Evolutionary conservation across 1,140 invertebrate genomes (phyloP).

Genomic region (Drosophila orena): DNA sequence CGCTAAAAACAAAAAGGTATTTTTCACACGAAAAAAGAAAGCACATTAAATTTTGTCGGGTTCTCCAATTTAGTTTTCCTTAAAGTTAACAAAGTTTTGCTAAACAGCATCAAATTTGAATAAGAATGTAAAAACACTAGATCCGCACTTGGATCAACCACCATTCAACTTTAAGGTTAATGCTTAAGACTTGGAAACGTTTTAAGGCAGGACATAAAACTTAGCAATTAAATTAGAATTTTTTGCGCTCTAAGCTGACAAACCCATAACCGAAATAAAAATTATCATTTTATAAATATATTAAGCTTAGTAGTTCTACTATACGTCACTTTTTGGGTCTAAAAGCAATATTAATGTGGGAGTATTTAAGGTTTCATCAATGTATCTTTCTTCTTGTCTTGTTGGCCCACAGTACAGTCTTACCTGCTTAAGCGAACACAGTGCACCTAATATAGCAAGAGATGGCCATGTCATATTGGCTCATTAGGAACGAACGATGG

Average conservation of each 20-base stretch:
- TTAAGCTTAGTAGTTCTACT: too few relatives aligned
- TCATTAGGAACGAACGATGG: slow-evolving; percentile 12
- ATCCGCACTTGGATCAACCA: neutral
- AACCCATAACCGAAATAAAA: too few relatives aligned
- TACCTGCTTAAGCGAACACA: neutral
- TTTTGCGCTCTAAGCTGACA: too few relatives aligned
- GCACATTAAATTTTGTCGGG: slow-evolving; percentile 27
- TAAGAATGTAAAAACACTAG: slow-evolving; percentile 28
- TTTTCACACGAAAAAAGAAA: slow-evolving; percentile 30
- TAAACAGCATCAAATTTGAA: slow-evolving; percentile 28
- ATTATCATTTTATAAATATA: too few relatives aligned
- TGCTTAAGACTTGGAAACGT: neutral
- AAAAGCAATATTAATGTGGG: too few relatives aligned
- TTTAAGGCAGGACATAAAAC: neutral
- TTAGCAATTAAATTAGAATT: too few relatives aligned
- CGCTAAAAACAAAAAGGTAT: slow-evolving; percentile 35
- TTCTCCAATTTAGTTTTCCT: slow-evolving; percentile 26
- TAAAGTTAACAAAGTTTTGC: slow-evolving; percentile 30
- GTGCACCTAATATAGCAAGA: neutral
- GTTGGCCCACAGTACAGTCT: neutral
- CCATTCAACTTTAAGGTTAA: slow-evolving; percentile 1
- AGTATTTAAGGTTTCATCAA: too few relatives aligned
- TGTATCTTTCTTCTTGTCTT: neutral
- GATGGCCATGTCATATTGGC: slow-evolving; percentile 6
- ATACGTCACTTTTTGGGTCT: too few relatives aligned